Evolutionary conservation across 2,797 vertebrate species (phyloP), one percentile per base, ranked within the genome.

Genomic region (Hydrophis major): DNA sequence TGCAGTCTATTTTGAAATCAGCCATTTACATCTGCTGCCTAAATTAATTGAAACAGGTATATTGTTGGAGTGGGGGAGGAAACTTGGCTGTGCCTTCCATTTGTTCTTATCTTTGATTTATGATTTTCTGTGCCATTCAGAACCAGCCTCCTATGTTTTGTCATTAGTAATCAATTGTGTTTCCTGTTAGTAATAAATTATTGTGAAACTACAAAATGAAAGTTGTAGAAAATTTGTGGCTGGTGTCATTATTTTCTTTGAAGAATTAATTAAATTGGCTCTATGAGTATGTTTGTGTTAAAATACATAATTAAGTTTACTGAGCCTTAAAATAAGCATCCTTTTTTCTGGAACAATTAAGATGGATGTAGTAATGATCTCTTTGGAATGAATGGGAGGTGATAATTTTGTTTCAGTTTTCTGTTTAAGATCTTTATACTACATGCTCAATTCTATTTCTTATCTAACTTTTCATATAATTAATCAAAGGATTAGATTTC

Each of bases 341-440:
- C 95, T 97, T 95, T 96, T 83, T 94, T 83, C 27, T 55, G 87
- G 42, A 61, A 94, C 90, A 78, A 93, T 96, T 97, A 91, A 96
- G 96, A 63, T 96, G 93, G 96, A 96, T 97, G 96, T 97, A 90
- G 93, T 83, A 94, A 61, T 86, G 93, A 94, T 28, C 91, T 94
- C 83, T 95, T 94, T 94, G 87, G 94, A 92, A 83, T 93, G 94
- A 92, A 83, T 93, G 91, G 90, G 89, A 94, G n/a, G 28, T 96
- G 56, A 28, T 83, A 42, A 92, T 94, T 92, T 93, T 28, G 87
- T 18, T 88, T 92, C 61, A 18, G 90, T 61, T 88, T 88, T 20
- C 27, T 91, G 50, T 83, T 91, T 47, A 96, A 74, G 50, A 11
- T 37, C 0, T 83, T 74, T 4, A 90, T 32, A 57, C 13, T 86